phyloP scores from a whole-genome alignment of 1,140 invertebrate genomes.

The Phortica variegata region DNA sequence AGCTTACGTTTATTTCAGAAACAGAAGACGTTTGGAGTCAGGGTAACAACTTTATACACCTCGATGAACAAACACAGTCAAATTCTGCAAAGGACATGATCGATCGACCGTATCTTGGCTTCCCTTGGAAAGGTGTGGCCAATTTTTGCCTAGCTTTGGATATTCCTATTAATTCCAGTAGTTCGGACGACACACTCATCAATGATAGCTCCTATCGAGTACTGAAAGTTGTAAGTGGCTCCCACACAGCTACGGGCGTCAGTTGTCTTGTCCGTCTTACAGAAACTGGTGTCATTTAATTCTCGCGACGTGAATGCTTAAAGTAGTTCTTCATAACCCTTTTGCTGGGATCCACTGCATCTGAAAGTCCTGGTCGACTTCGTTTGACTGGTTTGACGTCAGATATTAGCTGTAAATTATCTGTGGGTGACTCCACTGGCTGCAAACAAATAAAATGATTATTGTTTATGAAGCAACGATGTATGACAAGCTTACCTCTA shows the following conservation, averaged over 20 bases:
- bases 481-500: background rate
- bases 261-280: slow-evolving; percentile 30
- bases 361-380: slow-evolving; percentile 75
- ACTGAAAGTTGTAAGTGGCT: slow-evolving; percentile 30
- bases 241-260: slow-evolving; percentile 15
- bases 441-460: background rate
- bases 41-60: slow-evolving; percentile 17
- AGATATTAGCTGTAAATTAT: background rate
- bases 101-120: slow-evolving; percentile 18
- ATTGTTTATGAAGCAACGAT: slow-evolving; percentile 1
- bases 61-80: background rate
- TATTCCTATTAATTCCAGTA: slow-evolving; percentile 1
- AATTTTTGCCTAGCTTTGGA: slow-evolving; percentile 29
- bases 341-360: slow-evolving; percentile 78
- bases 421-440: background rate
- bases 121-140: slow-evolving; percentile 36
- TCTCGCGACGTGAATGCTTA: slow-evolving; percentile 42
- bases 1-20: slow-evolving; percentile 7
- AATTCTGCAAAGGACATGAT: background rate
- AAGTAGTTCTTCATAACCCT: slow-evolving; percentile 76
- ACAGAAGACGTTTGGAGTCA: slow-evolving; percentile 10
- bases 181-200: slow-evolving; percentile 14
- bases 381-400: slow-evolving; percentile 58
- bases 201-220: slow-evolving; percentile 29
- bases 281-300: slow-evolving; percentile 31